Conservation (phyloP, 2,888 invertebrate species). For the Zhuqinia jingwanae region DNA sequence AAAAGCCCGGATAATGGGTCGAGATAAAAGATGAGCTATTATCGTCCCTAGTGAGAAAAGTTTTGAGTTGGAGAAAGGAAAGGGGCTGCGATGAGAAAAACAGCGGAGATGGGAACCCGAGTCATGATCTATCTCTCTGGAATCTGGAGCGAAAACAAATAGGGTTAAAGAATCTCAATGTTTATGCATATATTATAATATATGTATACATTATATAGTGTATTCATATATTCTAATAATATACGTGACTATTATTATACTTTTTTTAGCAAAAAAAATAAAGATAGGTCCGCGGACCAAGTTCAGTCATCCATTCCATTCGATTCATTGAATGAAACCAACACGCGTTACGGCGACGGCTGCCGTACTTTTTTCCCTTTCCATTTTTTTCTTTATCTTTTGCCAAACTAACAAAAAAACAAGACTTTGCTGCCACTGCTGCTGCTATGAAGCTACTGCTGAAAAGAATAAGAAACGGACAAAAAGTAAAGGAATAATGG, state of each 20-base stretch:
- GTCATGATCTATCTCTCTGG: too few relatives aligned
- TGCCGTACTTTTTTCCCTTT: neutral
- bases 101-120: neutral
- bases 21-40: constrained; percentile 68
- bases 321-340: constrained; percentile 58
- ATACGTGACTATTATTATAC: neutral
- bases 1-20: constrained; percentile 59
- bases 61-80: constrained; percentile 43
- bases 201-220: constrained; percentile 19
- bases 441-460: too few relatives aligned
- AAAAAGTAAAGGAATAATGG: constrained; percentile 11
- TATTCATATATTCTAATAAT: neutral
- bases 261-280: constrained; percentile 1
- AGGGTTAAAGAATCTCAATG: neutral
- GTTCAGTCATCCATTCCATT: constrained; percentile 51
- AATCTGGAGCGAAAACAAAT: too few relatives aligned
- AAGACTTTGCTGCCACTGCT: too few relatives aligned
- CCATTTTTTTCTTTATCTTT: constrained; percentile 9
- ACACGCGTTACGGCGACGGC: constrained; percentile 11
- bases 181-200: constrained; percentile 16
- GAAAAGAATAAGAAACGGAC: constrained; percentile 4
- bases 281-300: too few relatives aligned
- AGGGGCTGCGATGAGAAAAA: constrained; percentile 8
- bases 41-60: constrained; percentile 58
- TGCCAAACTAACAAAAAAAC: constrained; percentile 5